Evolutionary conservation across 2,797 vertebrate species (phyloP).

Genomic region (Paratrypauchen microcephalus): DNA sequence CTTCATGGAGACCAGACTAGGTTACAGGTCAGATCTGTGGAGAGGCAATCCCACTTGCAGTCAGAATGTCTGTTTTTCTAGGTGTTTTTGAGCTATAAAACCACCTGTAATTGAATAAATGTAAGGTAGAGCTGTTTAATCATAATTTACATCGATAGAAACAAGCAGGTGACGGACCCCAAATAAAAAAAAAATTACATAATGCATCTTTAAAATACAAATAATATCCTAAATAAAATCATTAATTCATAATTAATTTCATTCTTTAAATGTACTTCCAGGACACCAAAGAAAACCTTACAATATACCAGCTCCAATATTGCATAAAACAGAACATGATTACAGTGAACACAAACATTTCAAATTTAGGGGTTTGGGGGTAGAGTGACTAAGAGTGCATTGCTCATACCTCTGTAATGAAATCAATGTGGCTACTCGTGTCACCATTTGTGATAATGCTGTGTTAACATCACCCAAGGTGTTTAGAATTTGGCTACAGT

Average conservation of each 20-base stretch:
- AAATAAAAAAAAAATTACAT: too few relatives aligned
- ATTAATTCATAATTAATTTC: background rate
- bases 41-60: too few relatives aligned
- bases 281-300: background rate
- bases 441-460: background rate
- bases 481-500: slow-evolving; percentile 47
- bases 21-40: too few relatives aligned
- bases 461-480: slow-evolving; percentile 37
- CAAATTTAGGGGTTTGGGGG: background rate
- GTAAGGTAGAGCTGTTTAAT: too few relatives aligned
- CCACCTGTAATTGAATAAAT: too few relatives aligned
- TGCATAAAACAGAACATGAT: background rate
- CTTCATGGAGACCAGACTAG: too few relatives aligned
- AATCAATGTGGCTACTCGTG: background rate
- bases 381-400: background rate
- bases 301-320: too few relatives aligned
- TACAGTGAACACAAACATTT: background rate
- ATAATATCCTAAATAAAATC: background rate
- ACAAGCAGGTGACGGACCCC: too few relatives aligned
- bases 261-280: background rate
- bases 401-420: background rate
- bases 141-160: too few relatives aligned
- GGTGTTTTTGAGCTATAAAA: too few relatives aligned
- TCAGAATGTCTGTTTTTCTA: too few relatives aligned
- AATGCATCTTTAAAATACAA: background rate